phyloP scores from a whole-genome alignment of 2,888 invertebrate species.

The Hymenopus coronatus region DNA sequence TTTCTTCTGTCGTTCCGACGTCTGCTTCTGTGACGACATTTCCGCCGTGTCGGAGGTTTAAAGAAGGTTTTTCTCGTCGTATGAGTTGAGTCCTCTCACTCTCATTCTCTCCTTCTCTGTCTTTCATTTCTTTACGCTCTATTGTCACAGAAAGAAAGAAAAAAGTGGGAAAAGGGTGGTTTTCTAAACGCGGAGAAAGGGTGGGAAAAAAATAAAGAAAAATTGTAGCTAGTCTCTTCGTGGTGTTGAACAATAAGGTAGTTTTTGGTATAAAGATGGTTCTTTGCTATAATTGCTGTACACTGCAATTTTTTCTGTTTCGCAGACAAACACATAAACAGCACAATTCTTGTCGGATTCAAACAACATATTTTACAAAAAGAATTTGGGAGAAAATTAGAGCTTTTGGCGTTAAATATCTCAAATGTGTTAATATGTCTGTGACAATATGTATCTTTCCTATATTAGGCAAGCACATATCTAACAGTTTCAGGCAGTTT shows the following conservation, averaged over 20 bases:
- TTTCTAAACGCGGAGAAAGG: background rate
- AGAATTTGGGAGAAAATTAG: no score
- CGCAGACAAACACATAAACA: no score
- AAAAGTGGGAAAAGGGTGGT: background rate
- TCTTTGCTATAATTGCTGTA: background rate
- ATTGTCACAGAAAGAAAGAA: background rate
- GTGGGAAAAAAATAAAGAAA: background rate
- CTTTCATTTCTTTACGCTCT: background rate
- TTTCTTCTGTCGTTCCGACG: background rate
- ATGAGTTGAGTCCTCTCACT: background rate
- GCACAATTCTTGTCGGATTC: no score
- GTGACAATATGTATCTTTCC: no score
- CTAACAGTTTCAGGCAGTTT: no score
- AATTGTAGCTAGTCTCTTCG: background rate
- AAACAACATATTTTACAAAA: no score
- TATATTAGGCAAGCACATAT: no score
- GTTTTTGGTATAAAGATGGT: background rate
- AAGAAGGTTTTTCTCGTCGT: background rate
- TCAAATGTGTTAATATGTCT: no score
- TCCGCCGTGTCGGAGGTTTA: slow-evolving; percentile 8
- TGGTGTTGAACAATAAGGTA: background rate
- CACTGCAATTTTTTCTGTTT: no score
- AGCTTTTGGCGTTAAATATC: no score
- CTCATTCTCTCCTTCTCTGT: background rate
- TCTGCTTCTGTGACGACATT: slow-evolving; percentile 6